Conservation (phyloP, 2,797 vertebrate species). For the Prunella strophiata region DNA sequence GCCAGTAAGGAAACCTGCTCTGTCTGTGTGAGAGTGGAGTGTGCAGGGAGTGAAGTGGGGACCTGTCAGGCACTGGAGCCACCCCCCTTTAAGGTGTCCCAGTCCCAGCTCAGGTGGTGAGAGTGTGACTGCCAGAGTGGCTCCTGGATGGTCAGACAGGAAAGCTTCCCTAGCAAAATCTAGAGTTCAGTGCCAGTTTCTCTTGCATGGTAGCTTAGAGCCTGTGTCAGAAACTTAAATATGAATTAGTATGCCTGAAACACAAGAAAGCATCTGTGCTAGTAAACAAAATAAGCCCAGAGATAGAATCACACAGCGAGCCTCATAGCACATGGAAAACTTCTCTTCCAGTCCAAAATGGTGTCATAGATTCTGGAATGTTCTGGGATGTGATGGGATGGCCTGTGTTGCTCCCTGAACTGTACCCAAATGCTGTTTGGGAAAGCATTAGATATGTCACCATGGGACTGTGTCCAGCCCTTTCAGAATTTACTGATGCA, state of each 20-base stretch:
- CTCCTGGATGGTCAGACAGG: background rate
- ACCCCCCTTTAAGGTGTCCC: fast-evolving
- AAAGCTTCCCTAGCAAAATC: background rate
- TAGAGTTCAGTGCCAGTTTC: background rate
- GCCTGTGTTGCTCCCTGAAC: background rate
- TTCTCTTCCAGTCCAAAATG: background rate
- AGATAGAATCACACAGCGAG: background rate
- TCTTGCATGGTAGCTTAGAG: background rate
- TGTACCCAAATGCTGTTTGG: background rate
- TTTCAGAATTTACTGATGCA: background rate
- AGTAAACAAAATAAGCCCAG: background rate
- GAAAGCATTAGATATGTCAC: background rate
- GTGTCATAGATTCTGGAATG: background rate
- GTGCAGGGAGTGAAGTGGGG: fast-evolving
- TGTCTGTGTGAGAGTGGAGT: background rate
- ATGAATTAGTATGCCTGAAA: background rate
- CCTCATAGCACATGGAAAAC: background rate
- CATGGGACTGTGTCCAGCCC: background rate
- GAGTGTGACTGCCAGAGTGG: background rate
- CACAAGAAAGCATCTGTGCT: background rate
- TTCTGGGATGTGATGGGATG: background rate
- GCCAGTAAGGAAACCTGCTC: background rate
- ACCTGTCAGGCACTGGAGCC: background rate
- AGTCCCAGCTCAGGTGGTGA: background rate
- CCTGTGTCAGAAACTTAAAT: background rate